Conservation (phyloP, 2,888 invertebrate species). For the Julus scandinavius region DNA sequence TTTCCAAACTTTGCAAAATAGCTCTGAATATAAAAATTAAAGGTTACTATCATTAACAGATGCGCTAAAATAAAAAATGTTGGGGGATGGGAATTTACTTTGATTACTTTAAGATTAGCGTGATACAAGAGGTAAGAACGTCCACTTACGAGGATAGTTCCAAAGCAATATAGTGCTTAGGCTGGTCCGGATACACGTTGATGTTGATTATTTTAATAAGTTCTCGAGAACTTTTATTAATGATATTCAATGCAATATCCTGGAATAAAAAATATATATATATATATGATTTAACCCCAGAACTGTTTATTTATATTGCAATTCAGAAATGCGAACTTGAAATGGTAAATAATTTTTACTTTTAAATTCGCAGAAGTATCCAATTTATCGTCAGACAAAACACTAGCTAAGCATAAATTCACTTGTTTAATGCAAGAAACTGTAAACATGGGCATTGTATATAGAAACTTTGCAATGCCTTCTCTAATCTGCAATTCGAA, state of each 20-base stretch:
- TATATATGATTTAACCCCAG: not conserved
- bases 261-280: not conserved
- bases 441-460: not conserved
- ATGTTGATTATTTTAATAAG: not conserved
- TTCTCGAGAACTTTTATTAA: not conserved
- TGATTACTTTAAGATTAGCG: no score
- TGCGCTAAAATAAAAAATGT: no score
- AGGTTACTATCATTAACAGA: no score
- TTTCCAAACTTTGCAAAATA: conserved; percentile 9
- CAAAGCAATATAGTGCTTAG: not conserved
- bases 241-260: not conserved
- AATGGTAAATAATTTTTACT: not conserved
- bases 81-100: no score
- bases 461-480: not conserved
- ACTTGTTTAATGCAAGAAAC: not conserved
- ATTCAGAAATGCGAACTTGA: no score
- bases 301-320: not conserved
- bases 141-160: not conserved
- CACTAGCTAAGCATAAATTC: not conserved
- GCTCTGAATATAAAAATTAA: not conserved
- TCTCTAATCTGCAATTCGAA: not conserved
- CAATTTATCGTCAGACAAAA: not conserved
- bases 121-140: not conserved
- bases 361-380: not conserved
- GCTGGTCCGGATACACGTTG: not conserved